A percentile compares a stretch with the other conserved stretches of the same genome.
Evolutionary conservation across 2,797 vertebrate species (phyloP).

Genomic region (Amazona ochrocephala): DNA sequence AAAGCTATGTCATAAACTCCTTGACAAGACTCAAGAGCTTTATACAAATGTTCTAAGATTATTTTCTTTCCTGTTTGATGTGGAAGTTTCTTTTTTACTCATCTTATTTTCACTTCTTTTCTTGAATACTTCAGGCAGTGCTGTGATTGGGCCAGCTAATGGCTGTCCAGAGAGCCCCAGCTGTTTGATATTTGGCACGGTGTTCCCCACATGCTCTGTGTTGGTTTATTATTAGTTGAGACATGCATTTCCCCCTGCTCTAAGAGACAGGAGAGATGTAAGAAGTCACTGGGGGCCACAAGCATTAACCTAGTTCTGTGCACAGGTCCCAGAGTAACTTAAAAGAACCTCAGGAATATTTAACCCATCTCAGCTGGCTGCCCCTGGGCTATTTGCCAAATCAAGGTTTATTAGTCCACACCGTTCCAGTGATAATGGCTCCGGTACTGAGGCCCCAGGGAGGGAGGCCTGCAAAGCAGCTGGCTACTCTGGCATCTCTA

Average conservation of each 20-base stretch:
- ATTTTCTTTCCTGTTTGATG: background rate
- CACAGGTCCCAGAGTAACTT: background rate
- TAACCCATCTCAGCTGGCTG: slow-evolving; percentile 38
- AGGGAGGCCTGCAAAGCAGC: slow-evolving; percentile 31
- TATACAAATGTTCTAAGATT: background rate
- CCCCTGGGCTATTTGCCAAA: slow-evolving; percentile 50
- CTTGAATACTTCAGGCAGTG: background rate
- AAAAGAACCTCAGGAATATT: background rate
- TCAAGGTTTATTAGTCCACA: slow-evolving; percentile 32
- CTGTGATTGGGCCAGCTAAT: slow-evolving; percentile 5
- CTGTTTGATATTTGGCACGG: slow-evolving; percentile 11
- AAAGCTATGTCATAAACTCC: background rate
- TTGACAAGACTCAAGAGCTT: background rate
- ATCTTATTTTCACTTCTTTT: background rate
- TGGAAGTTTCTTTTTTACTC: background rate
- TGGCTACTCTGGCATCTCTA: slow-evolving; percentile 41
- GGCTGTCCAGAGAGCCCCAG: slow-evolving; percentile 1
- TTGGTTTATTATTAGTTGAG: slow-evolving; percentile 36
- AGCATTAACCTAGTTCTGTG: slow-evolving; percentile 38
- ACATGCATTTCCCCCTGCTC: background rate
- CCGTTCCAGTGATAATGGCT: slow-evolving; percentile 25
- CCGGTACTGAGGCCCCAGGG: background rate
- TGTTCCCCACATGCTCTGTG: background rate
- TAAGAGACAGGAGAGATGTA: background rate
- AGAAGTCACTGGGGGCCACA: slow-evolving; percentile 7